A percentile compares a stretch with the other conserved stretches of the same genome.
phyloP scores from a whole-genome alignment of 2,113 vertebrate species.

The Ivindomyrus marchei region DNA sequence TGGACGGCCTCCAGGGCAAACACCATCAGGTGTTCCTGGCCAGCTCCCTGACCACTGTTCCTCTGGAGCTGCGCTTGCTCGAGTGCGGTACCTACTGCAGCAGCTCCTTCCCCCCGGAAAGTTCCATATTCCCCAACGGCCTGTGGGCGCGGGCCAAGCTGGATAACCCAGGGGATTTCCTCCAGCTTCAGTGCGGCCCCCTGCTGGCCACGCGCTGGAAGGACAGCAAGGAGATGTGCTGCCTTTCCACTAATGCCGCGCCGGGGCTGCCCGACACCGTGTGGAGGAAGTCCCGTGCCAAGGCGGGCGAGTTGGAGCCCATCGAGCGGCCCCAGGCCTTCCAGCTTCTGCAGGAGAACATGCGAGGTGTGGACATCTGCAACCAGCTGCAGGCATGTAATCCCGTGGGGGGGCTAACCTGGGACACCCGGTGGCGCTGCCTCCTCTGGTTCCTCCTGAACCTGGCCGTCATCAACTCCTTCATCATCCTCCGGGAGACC shows the following conservation, averaged over 20 bases:
- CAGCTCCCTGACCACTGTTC: conserved; percentile 47
- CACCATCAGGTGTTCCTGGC: conserved; percentile 62
- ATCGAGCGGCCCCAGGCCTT: conserved; percentile 59
- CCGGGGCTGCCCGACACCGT: conserved; percentile 50
- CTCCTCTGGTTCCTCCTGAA: conserved; percentile 68
- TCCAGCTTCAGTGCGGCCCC: conserved; percentile 52
- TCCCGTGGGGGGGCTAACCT: conserved; percentile 52
- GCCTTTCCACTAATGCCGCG: conserved; percentile 58
- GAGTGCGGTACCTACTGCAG: conserved; percentile 52
- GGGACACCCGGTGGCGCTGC: conserved; percentile 56
- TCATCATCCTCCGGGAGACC: conserved; percentile 62
- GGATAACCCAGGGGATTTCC: conserved; percentile 51
- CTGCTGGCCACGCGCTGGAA: conserved; percentile 62
- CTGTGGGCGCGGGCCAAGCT: conserved; percentile 40
- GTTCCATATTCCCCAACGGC: conserved; percentile 42
- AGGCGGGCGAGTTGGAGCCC: conserved; percentile 45
- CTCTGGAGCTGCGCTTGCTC: conserved; percentile 52
- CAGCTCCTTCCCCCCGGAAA: conserved; percentile 51
- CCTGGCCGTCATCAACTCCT: conserved; percentile 63
- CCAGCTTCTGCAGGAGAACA: conserved; percentile 66
- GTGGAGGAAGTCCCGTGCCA: conserved; percentile 57
- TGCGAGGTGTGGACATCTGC: conserved; percentile 67
- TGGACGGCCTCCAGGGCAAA: conserved; percentile 50
- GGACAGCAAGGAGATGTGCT: conserved; percentile 65
- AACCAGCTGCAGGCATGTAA: conserved; percentile 67